These are phyloP conservation scores for Benthosema pterotum DNA, from an alignment of 2,797 vertebrate genomes.

Conservation along the genomic window DNA sequence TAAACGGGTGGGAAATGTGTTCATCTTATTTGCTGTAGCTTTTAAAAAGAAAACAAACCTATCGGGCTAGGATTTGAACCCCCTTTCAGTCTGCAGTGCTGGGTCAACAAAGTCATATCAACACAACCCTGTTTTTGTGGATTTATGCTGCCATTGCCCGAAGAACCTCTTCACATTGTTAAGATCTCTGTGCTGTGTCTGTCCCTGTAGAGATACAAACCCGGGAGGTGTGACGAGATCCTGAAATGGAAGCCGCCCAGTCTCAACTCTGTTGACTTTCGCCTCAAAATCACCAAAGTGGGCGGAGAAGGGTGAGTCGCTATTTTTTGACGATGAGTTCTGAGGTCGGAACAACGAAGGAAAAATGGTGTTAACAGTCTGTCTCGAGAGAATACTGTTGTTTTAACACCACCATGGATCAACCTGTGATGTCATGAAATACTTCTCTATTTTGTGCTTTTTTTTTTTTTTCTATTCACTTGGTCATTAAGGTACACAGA, in stretches of 20 bases:
- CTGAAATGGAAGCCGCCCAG: constrained; percentile 99
- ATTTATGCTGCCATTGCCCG: constrained; percentile 12
- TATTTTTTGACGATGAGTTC: constrained; percentile 21
- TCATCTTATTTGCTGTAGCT: no score
- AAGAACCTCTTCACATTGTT: constrained; percentile 15
- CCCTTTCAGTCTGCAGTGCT: constrained; percentile 28
- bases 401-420: no score
- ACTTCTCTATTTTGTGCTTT: no score
- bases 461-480: no score
- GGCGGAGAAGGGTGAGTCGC: constrained; percentile 96
- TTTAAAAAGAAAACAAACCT: no score
- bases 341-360: no score
- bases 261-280: constrained; percentile 98
- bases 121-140: neutral
- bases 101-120: constrained; percentile 7
- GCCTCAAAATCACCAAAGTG: constrained; percentile 96
- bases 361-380: no score
- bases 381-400: no score
- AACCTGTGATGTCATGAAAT: no score
- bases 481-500: no score
- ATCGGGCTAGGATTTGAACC: neutral
- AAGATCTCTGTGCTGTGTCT: constrained; percentile 18
- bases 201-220: constrained; percentile 89
- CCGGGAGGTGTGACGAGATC: constrained; percentile 96
- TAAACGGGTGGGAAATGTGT: no score